These are phyloP conservation scores for Triplophysa yarkandensis DNA, from an alignment of 2,797 vertebrate genomes.

Conservation along the genomic window DNA sequence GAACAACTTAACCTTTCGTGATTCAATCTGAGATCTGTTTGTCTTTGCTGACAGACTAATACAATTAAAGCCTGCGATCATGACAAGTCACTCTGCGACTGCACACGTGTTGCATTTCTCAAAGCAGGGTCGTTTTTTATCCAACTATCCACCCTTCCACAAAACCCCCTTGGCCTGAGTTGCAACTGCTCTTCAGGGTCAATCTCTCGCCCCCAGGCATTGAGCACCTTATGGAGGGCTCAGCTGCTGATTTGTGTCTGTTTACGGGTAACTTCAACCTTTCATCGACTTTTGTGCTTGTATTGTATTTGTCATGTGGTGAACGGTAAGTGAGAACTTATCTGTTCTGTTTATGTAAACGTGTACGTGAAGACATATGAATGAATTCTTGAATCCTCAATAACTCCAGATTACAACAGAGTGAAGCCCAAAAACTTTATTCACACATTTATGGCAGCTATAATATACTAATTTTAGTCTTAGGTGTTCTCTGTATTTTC, in stretches of 20 bases:
- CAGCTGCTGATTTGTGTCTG: constrained; percentile 30
- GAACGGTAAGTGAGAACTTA: neutral
- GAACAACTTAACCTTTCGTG: neutral
- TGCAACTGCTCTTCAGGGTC: constrained; percentile 49
- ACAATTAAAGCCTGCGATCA: neutral
- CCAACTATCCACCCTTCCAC: constrained; percentile 17
- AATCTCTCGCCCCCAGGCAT: constrained; percentile 33
- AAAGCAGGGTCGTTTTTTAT: constrained; percentile 2
- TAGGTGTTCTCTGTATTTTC: too few relatives aligned
- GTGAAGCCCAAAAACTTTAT: too few relatives aligned
- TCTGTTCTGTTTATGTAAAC: constrained; percentile 18
- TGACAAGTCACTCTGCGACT: neutral
- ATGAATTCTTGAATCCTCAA: neutral
- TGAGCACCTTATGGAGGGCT: constrained; percentile 39
- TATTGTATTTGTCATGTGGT: constrained; percentile 40
- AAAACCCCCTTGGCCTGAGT: constrained; percentile 42
- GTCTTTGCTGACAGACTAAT: constrained; percentile 34
- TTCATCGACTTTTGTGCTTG: constrained; percentile 34
- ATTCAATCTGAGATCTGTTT: constrained; percentile 3
- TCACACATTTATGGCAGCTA: too few relatives aligned
- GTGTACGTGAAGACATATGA: neutral
- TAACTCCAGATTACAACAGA: neutral
- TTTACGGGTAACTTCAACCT: constrained; percentile 35
- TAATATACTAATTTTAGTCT: too few relatives aligned
- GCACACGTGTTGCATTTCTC: neutral